These are phyloP conservation scores for Gracilinanus agilis DNA, from an alignment of 2,113 vertebrate genomes.

Conservation along the genomic window DNA sequence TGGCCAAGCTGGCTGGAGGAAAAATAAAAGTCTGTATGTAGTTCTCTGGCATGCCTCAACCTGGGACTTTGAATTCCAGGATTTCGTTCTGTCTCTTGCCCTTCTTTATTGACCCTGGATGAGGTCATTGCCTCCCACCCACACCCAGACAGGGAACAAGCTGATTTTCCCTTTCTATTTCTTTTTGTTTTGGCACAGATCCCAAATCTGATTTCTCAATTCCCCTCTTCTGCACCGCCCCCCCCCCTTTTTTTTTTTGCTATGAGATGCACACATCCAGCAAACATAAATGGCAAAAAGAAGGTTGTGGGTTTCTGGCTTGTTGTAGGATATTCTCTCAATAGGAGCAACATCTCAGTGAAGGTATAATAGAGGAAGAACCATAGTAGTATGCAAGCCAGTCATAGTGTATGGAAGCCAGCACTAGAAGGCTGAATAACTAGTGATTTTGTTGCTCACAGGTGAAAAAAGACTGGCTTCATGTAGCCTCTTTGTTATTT, in stretches of 20 bases:
- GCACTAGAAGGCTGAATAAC: constrained; percentile 47
- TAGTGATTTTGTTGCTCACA: constrained; percentile 56
- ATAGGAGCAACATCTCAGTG: constrained; percentile 28
- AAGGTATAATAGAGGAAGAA: constrained; percentile 51
- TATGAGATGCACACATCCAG: constrained; percentile 5
- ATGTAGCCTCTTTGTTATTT: not conserved
- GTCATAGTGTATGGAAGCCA: constrained; percentile 53
- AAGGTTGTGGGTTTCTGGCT: constrained; percentile 42
- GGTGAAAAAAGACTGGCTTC: constrained; percentile 51
- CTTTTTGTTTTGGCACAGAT: constrained; percentile 23
- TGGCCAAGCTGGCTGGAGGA: not conserved
- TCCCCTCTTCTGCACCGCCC: no score
- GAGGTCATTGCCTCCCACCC: not conserved
- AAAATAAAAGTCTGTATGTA: not conserved
- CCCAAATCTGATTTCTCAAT: not conserved
- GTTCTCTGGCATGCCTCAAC: not conserved
- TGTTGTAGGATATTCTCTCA: constrained; percentile 43
- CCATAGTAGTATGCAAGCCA: constrained; percentile 43
- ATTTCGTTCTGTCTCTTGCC: no score
- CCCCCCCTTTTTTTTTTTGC: not conserved
- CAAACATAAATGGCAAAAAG: constrained; percentile 28
- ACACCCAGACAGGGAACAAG: not conserved
- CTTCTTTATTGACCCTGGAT: not conserved
- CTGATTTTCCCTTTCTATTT: not conserved
- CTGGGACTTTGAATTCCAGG: not conserved